Conservation (phyloP, 1,140 invertebrate species). For the Dolichoris vasculosae region DNA sequence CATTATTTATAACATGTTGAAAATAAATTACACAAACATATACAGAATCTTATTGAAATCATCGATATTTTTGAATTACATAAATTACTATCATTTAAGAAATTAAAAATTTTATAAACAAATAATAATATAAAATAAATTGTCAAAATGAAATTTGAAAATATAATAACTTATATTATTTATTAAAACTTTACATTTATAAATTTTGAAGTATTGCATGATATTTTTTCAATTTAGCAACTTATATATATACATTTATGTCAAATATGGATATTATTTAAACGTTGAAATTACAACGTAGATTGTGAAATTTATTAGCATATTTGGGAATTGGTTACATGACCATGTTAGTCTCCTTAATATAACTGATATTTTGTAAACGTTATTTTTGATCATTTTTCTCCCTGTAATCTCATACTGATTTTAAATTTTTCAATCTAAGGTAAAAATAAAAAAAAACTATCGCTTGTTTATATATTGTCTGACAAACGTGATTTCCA, state of each 20-base stretch:
- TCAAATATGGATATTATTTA: constrained; percentile 50
- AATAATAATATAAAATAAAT: not conserved
- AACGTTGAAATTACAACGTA: constrained; percentile 39
- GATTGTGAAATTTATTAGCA: constrained; percentile 48
- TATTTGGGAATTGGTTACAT: not conserved
- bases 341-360: constrained; percentile 17
- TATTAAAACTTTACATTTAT: not conserved
- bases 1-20: not conserved
- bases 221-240: constrained; percentile 34
- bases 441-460: constrained; percentile 28
- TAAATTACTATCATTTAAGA: not conserved
- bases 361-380: constrained; percentile 44
- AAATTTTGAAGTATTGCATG: not conserved
- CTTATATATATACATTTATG: not conserved
- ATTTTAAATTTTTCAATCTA: constrained; percentile 13
- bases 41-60: not conserved
- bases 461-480: constrained; percentile 30
- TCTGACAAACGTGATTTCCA: constrained; percentile 13
- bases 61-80: not conserved
- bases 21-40: not conserved
- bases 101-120: not conserved
- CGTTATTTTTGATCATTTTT: constrained; percentile 33
- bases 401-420: not conserved
- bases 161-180: not conserved
- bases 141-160: not conserved